phyloP scores from a whole-genome alignment of 1,140 invertebrate genomes.

The Eriosoma lanigerum region DNA sequence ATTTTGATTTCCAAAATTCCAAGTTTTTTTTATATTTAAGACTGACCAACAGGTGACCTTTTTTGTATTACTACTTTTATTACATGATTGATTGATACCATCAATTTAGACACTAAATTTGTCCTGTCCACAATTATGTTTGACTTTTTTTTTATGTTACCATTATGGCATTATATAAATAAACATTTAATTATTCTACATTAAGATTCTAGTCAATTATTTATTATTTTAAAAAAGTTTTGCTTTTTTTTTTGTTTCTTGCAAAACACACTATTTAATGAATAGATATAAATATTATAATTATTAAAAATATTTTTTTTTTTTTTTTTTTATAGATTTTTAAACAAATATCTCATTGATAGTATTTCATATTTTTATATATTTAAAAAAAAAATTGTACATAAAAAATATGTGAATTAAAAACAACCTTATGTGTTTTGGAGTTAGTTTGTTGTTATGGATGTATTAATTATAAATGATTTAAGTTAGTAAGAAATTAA shows the following conservation, averaged over 20 bases:
- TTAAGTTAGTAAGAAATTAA: slow-evolving; percentile 61
- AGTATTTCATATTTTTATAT: slow-evolving; percentile 51
- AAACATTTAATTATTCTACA: slow-evolving; percentile 7
- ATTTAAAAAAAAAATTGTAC: slow-evolving; percentile 37
- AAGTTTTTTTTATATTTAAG: slow-evolving; percentile 29
- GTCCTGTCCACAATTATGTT: background rate
- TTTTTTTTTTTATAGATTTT: slow-evolving; percentile 1
- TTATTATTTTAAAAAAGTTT: slow-evolving; percentile 22
- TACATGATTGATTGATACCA: background rate
- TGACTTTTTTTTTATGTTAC: slow-evolving; percentile 47
- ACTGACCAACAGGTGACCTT: slow-evolving; percentile 46
- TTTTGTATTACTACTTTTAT: slow-evolving; percentile 29
- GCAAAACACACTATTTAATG: slow-evolving; percentile 31
- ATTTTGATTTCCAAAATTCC: slow-evolving; percentile 31
- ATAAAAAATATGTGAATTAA: slow-evolving; percentile 50
- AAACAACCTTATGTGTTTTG: slow-evolving; percentile 35
- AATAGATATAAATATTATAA: slow-evolving; percentile 37
- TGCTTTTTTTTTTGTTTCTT: slow-evolving; percentile 33
- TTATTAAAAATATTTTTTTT: slow-evolving; percentile 39
- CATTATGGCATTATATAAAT: slow-evolving; percentile 37
- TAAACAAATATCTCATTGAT: slow-evolving; percentile 13
- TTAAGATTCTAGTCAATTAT: slow-evolving; percentile 43
- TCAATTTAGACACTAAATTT: slow-evolving; percentile 24
- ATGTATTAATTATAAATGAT: slow-evolving; percentile 9
- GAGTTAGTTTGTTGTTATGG: slow-evolving; percentile 50